Evolutionary conservation across 1,140 invertebrate species (phyloP).

Genomic region (Batillaria attramentaria): DNA sequence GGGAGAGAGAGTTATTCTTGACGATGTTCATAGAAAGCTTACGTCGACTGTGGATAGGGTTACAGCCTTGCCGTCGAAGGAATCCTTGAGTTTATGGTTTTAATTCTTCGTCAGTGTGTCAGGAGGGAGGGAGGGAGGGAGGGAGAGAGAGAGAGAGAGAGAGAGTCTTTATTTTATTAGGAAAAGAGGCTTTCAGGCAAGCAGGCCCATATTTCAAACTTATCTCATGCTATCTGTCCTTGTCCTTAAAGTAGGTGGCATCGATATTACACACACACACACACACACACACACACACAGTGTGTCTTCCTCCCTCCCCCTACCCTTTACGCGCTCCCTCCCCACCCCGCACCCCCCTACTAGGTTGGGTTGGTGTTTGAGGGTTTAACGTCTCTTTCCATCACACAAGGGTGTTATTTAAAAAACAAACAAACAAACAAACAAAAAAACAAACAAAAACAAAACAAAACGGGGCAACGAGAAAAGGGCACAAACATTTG

Average conservation of each 20-base stretch:
- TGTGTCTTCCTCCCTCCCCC: not conserved
- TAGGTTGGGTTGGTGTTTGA: not conserved
- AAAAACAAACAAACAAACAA: not conserved
- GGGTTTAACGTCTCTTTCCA: not conserved
- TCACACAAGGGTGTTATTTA: not conserved
- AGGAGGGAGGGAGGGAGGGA: not conserved
- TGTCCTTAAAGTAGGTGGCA: no score
- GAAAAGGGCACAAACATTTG: no score
- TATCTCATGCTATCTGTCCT: no score
- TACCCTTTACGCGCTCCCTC: not conserved
- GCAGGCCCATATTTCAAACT: no score
- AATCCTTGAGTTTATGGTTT: not conserved
- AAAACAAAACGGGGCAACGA: not conserved
- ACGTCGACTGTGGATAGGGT: no score
- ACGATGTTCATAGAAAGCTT: no score
- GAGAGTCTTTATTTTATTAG: not conserved
- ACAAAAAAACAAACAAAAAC: not conserved
- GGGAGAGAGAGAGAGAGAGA: conserved; percentile 1
- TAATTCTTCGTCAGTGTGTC: not conserved
- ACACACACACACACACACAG: not conserved
- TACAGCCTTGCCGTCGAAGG: no score
- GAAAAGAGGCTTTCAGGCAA: not conserved
- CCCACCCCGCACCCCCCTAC: not conserved
- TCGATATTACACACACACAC: not conserved
- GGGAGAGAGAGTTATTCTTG: no score